These are phyloP conservation scores for Bovichtus diacanthus DNA, from an alignment of 2,797 vertebrate genomes.

Conservation along the genomic window DNA sequence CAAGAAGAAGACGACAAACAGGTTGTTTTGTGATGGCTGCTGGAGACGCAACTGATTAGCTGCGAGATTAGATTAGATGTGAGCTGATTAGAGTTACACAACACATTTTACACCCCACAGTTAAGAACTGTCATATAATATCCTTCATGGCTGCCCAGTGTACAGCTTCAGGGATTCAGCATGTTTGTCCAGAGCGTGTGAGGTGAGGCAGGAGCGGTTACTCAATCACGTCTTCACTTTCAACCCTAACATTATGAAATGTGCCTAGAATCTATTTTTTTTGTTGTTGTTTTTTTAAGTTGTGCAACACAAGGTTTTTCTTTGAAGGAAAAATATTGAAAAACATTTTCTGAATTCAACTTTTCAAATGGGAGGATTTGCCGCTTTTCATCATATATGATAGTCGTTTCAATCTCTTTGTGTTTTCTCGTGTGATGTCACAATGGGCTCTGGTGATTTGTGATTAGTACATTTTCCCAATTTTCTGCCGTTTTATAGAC, in stretches of 20 bases:
- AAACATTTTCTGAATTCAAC: not conserved
- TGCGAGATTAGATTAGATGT: constrained; percentile 5
- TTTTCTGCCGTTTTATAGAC: too few species aligned
- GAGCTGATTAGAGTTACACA: constrained; percentile 18
- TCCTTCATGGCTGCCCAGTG: not conserved
- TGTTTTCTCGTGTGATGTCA: not conserved
- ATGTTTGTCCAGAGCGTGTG: not conserved
- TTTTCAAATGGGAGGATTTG: not conserved
- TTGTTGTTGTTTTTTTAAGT: too few species aligned
- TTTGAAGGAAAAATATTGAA: not conserved
- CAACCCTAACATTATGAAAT: not conserved
- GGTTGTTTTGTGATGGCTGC: not conserved
- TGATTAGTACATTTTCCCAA: too few species aligned
- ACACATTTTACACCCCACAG: not conserved
- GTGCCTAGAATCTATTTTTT: not conserved
- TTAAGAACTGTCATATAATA: not conserved
- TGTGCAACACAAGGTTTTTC: too few species aligned
- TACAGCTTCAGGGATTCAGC: not conserved
- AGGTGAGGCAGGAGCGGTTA: not conserved
- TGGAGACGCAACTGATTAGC: constrained; percentile 21
- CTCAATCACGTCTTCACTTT: not conserved
- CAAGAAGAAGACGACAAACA: not conserved
- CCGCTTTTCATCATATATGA: not conserved
- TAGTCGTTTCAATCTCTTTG: not conserved
- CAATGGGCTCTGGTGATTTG: not conserved